Evolutionary conservation across 2,797 vertebrate genomes (phyloP).

Genomic region (Poeciliopsis presidionis): DNA sequence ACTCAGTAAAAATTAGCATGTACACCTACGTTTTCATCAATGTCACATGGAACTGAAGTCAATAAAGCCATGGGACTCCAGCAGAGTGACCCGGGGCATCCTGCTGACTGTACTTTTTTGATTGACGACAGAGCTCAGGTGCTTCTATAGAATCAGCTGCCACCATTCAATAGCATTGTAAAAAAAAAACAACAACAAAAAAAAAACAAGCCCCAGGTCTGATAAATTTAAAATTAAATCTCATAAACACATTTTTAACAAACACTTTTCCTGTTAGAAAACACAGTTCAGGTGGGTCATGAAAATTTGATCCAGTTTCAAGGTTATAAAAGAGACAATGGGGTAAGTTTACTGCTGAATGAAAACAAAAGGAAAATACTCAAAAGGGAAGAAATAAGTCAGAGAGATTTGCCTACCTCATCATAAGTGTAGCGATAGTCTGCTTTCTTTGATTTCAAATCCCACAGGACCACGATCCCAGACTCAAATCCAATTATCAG

Average conservation of each 20-base stretch:
- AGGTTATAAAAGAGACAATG: conserved; percentile 28
- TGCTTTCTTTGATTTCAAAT: conserved; percentile 98
- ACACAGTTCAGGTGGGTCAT: conserved; percentile 36
- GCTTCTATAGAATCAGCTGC: background rate
- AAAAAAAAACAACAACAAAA: background rate
- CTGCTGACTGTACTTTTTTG: background rate
- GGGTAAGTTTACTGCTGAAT: conserved; percentile 19
- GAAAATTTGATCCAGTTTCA: conserved; percentile 67
- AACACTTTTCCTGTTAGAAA: background rate
- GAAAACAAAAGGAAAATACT: conserved; percentile 32
- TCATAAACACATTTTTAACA: background rate
- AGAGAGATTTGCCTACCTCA: conserved; percentile 86
- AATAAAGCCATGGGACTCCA: background rate
- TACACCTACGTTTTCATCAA: background rate
- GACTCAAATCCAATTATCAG: conserved; percentile 99
- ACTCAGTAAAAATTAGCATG: background rate
- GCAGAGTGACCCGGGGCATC: background rate
- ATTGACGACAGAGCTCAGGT: background rate
- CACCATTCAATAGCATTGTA: background rate
- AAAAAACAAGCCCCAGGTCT: background rate
- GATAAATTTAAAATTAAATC: background rate
- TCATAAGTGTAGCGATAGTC: conserved; percentile 98
- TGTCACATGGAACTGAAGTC: background rate
- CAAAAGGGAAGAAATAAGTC: conserved; percentile 46
- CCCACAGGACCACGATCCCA: conserved; percentile 96